phyloP scores from a whole-genome alignment of 2,113 vertebrate genomes.

The Rhynchopsitta pachyrhyncha region DNA sequence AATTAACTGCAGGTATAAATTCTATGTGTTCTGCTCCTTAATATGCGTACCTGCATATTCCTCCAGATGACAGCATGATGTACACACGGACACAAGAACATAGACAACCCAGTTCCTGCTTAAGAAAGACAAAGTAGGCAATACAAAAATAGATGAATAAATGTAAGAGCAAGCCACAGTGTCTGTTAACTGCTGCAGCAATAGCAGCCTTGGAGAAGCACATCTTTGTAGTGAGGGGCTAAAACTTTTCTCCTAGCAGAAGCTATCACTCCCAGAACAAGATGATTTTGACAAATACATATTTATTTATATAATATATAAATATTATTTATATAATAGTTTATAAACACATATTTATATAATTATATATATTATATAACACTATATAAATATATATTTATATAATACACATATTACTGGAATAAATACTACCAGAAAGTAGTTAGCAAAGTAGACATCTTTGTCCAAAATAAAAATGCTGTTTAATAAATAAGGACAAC shows the following conservation, averaged over 20 bases:
- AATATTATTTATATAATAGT: too few species aligned
- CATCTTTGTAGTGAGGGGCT: neutral
- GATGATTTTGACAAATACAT: neutral
- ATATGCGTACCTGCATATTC: neutral
- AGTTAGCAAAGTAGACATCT: neutral
- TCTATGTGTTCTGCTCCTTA: neutral
- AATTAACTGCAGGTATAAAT: neutral
- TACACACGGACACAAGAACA: neutral
- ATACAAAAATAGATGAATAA: neutral
- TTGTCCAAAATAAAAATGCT: conserved; percentile 2
- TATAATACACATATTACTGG: neutral
- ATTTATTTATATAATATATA: neutral
- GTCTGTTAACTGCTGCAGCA: neutral
- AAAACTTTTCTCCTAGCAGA: neutral
- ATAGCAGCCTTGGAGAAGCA: neutral
- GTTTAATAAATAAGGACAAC: conserved; percentile 5
- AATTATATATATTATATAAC: too few species aligned
- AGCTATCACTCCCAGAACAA: neutral
- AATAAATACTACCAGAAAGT: neutral
- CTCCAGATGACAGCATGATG: neutral
- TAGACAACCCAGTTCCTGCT: neutral
- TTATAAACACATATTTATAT: too few species aligned
- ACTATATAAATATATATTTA: too few species aligned
- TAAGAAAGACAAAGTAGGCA: neutral
- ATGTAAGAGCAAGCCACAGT: neutral